phyloP scores from a whole-genome alignment of 2,888 invertebrate species.

The Ochropleura plecta region DNA sequence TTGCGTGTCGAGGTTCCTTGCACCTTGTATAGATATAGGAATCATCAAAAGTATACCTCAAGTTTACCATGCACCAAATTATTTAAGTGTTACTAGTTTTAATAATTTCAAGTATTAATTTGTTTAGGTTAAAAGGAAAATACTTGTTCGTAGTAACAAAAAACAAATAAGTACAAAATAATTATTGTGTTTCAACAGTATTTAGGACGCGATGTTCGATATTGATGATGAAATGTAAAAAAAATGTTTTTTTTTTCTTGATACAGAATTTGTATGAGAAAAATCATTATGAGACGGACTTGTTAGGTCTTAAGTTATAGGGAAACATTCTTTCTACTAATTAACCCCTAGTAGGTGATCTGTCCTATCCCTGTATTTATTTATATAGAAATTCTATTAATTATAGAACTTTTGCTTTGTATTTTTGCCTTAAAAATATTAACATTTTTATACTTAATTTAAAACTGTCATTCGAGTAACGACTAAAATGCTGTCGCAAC shows the following conservation, averaged over 20 bases:
- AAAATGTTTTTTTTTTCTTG: conserved; percentile 33
- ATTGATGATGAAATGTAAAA: conserved; percentile 35
- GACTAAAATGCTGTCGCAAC: conserved; percentile 71
- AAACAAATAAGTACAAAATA: conserved; percentile 64
- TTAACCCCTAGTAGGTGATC: conserved; percentile 76
- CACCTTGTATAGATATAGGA: conserved; percentile 59
- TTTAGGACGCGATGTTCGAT: conserved; percentile 55
- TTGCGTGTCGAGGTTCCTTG: background rate
- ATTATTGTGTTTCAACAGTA: conserved; percentile 65
- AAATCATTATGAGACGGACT: conserved; percentile 26
- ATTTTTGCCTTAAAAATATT: conserved; percentile 83
- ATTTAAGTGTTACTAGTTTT: conserved; percentile 82
- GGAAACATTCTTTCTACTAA: conserved; percentile 72
- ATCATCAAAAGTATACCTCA: conserved; percentile 86
- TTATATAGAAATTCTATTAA: conserved; percentile 84
- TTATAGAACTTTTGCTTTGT: conserved; percentile 86
- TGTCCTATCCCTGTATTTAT: conserved; percentile 86
- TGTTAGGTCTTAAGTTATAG: conserved; percentile 12
- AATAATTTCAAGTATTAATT: conserved; percentile 84
- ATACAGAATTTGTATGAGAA: conserved; percentile 24
- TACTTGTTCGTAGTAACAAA: conserved; percentile 70
- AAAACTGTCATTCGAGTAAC: conserved; percentile 63
- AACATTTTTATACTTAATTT: conserved; percentile 70
- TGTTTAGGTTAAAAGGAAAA: conserved; percentile 68
- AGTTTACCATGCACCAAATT: conserved; percentile 90